A percentile compares a stretch with the other conserved stretches of the same genome.
These are phyloP conservation scores for Plebejus melissa DNA, from an alignment of 2,888 invertebrate species.

Conservation along the genomic window DNA sequence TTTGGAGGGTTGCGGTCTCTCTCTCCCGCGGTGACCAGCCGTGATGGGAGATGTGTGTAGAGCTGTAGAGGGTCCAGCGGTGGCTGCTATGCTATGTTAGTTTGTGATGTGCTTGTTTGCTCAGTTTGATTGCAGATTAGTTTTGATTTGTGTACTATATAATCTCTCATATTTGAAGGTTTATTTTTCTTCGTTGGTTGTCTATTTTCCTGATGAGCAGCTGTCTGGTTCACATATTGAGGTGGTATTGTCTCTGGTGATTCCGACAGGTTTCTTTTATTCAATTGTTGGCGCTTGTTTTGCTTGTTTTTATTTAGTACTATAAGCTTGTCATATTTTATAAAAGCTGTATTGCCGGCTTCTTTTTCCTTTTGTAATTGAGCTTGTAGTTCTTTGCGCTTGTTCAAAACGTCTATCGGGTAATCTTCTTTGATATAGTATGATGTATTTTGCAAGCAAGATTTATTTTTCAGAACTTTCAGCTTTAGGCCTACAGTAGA, in stretches of 20 bases:
- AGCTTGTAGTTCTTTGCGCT: too few relatives aligned
- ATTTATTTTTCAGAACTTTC: neutral
- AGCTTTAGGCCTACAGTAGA: neutral
- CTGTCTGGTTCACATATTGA: too few relatives aligned
- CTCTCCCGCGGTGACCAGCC: neutral
- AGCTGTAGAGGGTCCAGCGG: neutral
- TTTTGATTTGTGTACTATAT: neutral
- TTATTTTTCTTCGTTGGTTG: neutral
- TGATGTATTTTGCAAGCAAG: neutral
- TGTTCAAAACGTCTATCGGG: neutral
- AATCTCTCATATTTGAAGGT: neutral
- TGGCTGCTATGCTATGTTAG: neutral
- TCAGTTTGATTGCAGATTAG: neutral
- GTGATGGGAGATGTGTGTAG: neutral
- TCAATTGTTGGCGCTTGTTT: too few relatives aligned
- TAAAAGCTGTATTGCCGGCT: too few relatives aligned
- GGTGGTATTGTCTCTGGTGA: too few relatives aligned
- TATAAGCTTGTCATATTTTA: too few relatives aligned
- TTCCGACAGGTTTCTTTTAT: neutral
- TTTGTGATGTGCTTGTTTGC: neutral
- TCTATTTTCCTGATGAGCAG: neutral
- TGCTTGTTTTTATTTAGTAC: too few relatives aligned
- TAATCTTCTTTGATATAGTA: conserved; percentile 6
- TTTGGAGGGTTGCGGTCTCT: neutral
- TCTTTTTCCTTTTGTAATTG: neutral